Evolutionary conservation across 2,797 vertebrate genomes (phyloP), one percentile per base, ranked within the genome.

Genomic region (Centroberyx gerrardi): DNA sequence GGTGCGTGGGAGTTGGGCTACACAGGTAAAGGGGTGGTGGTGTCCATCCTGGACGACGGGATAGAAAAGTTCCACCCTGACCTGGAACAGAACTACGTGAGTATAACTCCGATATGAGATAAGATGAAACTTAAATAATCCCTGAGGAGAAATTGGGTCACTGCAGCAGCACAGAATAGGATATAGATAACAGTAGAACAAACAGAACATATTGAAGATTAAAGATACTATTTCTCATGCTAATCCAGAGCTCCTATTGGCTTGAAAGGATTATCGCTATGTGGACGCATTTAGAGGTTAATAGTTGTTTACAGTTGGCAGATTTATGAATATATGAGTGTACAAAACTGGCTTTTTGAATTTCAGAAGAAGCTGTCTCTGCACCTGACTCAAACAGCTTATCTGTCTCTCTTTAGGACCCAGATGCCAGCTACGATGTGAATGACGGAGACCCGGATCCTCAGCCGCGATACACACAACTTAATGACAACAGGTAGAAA

Each of bases 1-100:
- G 96, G 95, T 82, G 98, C 97, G 29, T 99, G 98, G 98, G 93
- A 96, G 52, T 94, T 96, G 91, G 98, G 98, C 81, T 98, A 94
- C 93, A 99, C 98, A 0, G 98, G 98, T 51, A 95, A 92, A 61
- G 98, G 97, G 18, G 96, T 99, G 0, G 98, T 99, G 52, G 97
- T 99, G 78, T 99, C 98, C 84, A 99, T 99, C 90, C 91, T 99
- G 92, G 98, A 99, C 28, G 98, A 99, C 0, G 98, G 98, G 63
- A 99, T 99, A 2, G 98, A 99, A 92, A 99, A 98, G 95, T 97
- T 97, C 93, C 98, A 99, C 84, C 97, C 98, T 0, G 98, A 99
- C 85, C 92, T 99, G 72, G 92, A 78, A 55, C 83, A 92, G 74
- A 94, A 94, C 86, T 94, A 94, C 0, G 93, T 94, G 78, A 94